phyloP scores from a whole-genome alignment of 2,888 invertebrate species.

The Dryocosmus kuriphilus region DNA sequence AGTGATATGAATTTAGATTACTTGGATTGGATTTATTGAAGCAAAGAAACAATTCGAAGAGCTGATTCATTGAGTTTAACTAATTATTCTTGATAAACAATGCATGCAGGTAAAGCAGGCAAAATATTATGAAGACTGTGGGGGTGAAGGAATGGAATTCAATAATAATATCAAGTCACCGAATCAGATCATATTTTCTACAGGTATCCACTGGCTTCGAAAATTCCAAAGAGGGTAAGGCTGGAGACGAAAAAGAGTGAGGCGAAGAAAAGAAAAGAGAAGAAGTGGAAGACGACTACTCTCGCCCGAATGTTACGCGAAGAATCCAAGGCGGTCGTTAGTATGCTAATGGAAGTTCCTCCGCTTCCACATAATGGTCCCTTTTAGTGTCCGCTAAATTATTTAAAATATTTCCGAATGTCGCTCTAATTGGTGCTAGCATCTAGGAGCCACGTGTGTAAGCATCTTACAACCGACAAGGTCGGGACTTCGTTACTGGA shows the following conservation, averaged over 20 bases:
- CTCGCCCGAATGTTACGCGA: conserved; percentile 66
- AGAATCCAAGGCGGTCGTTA: conserved; percentile 73
- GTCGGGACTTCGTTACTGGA: conserved; percentile 18
- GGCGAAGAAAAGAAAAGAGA: conserved; percentile 20
- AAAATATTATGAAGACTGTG: background rate
- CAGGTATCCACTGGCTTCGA: background rate
- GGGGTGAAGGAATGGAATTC: background rate
- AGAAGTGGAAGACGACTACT: conserved; percentile 47
- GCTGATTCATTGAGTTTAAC: background rate
- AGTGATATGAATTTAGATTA: conserved; percentile 31
- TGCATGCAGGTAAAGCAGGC: background rate
- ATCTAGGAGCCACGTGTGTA: conserved; percentile 52
- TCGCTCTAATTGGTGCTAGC: conserved; percentile 56
- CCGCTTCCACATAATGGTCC: conserved; percentile 53
- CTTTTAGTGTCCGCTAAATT: conserved; percentile 66
- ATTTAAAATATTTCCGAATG: conserved; percentile 69
- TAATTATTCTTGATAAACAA: background rate
- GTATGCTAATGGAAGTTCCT: conserved; percentile 74
- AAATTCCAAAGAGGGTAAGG: conserved; percentile 17
- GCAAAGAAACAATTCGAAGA: background rate
- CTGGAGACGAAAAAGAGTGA: background rate
- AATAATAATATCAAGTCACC: background rate
- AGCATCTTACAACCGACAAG: conserved; percentile 43
- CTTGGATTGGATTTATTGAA: conserved; percentile 15
- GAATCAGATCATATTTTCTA: conserved; percentile 20